These are phyloP conservation scores for Rhynchomys soricoides DNA, from an alignment of 2,113 vertebrate species.

Conservation along the genomic window DNA sequence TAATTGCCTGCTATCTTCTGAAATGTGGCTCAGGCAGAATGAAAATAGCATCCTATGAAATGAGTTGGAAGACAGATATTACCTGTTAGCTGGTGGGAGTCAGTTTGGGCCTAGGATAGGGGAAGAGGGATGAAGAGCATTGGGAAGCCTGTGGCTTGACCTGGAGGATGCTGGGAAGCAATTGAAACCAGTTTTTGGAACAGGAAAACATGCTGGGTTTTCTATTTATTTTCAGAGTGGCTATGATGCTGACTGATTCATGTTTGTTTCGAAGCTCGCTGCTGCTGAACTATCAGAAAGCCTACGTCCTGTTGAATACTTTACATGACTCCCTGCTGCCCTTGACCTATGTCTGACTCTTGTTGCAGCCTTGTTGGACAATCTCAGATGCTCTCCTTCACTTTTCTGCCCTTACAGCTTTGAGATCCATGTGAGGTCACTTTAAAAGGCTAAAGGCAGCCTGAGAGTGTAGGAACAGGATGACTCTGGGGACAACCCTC, in stretches of 20 bases:
- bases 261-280: no score
- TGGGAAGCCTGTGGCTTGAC: neutral
- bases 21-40: neutral
- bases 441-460: neutral
- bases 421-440: neutral
- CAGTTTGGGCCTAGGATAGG: neutral
- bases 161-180: neutral
- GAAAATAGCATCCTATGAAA: neutral
- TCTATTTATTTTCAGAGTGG: neutral
- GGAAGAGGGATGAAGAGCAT: rapidly evolving
- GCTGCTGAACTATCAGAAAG: neutral
- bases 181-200: neutral
- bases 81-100: neutral
- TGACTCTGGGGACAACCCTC: neutral
- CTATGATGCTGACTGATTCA: neutral
- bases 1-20: neutral
- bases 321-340: neutral
- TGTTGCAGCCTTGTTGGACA: neutral
- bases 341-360: neutral
- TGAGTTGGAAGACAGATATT: neutral
- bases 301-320: neutral
- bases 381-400: no score
- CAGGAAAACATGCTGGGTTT: neutral
- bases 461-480: no score
- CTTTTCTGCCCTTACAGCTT: neutral